phyloP scores from a whole-genome alignment of 2,113 vertebrate species.

The Canis aureus region DNA sequence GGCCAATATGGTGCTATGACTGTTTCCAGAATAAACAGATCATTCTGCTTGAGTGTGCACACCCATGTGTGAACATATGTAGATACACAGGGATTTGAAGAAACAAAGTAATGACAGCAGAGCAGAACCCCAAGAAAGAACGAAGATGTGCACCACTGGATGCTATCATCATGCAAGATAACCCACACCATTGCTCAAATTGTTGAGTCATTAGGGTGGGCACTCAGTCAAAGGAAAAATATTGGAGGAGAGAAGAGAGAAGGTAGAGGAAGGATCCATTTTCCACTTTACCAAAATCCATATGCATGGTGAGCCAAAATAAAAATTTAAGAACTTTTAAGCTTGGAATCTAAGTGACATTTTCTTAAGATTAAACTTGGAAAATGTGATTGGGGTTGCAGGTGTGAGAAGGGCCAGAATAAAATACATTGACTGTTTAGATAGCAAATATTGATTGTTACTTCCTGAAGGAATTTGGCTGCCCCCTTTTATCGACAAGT shows the following conservation, averaged over 20 bases:
- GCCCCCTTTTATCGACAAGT: background rate
- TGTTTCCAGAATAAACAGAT: slow-evolving; percentile 66
- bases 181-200: background rate
- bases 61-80: background rate
- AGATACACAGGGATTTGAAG: slow-evolving; percentile 16
- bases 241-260: background rate
- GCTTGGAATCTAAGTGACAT: background rate
- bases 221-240: background rate
- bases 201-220: background rate
- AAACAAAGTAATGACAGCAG: background rate
- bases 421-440: background rate
- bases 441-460: background rate
- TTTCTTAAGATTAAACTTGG: background rate
- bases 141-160: background rate
- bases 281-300: background rate
- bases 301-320: background rate
- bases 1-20: slow-evolving; percentile 37
- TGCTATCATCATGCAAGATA: background rate
- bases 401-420: background rate
- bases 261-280: background rate
- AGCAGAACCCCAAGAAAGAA: background rate
- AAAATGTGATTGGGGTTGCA: background rate
- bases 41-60: background rate
- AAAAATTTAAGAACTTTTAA: background rate
- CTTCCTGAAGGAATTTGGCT: slow-evolving; percentile 41